A percentile compares a stretch with the other conserved stretches of the same genome.
Conservation (phyloP, 2,113 vertebrate species). For the Hepsetus odoe region DNA sequence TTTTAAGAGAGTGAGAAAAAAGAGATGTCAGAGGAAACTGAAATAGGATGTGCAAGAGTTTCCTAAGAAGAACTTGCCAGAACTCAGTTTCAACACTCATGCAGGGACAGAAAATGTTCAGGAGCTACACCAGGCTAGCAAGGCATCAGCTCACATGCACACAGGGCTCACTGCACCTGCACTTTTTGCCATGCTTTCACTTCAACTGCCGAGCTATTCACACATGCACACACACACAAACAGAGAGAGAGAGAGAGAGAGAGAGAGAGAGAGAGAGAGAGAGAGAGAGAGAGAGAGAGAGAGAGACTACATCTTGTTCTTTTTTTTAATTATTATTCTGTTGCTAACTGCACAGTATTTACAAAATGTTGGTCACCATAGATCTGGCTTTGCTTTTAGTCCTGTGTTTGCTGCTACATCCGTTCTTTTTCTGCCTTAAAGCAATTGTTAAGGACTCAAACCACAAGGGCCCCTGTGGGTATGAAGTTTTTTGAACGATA, state of each 20-base stretch:
- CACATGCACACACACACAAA: constrained; percentile 15
- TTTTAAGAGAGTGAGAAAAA: constrained; percentile 26
- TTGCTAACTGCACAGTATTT: too few species aligned
- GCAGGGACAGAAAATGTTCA: constrained; percentile 77
- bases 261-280: too few species aligned
- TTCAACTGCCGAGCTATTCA: constrained; percentile 52
- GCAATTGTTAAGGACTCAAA: too few species aligned
- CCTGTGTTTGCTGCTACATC: too few species aligned
- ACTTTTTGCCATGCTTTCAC: constrained; percentile 56
- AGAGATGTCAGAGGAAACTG: constrained; percentile 75
- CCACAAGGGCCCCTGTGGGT: too few species aligned
- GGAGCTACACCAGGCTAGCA: constrained; percentile 66
- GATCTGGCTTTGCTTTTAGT: too few species aligned
- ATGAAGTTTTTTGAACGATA: too few species aligned
- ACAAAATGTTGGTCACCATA: too few species aligned
- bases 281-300: too few species aligned
- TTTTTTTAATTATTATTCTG: neutral
- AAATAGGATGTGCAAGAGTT: constrained; percentile 82
- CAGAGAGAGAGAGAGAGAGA: too few species aligned
- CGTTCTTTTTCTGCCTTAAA: too few species aligned
- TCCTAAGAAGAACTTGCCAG: constrained; percentile 78
- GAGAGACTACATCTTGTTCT: too few species aligned
- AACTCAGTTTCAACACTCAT: constrained; percentile 74
- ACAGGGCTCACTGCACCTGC: constrained; percentile 56
- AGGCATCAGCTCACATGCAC: constrained; percentile 56